Percentiles rank a stretch among this genome's conserved stretches.
Evolutionary conservation across 2,797 vertebrate genomes (phyloP).

Genomic region (Setipinna tenuifilis): DNA sequence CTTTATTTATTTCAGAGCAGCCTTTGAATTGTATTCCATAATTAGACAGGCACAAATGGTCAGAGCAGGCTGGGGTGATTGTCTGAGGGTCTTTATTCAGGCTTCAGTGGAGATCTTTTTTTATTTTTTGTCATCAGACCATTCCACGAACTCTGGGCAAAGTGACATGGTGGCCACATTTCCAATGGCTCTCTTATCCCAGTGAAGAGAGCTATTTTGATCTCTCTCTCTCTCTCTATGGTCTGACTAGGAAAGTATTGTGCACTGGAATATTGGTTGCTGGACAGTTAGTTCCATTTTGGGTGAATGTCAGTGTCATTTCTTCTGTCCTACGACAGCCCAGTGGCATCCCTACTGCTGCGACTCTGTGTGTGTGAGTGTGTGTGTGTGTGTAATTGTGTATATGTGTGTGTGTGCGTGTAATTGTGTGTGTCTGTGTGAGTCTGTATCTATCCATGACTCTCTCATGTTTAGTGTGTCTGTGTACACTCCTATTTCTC

Average conservation of each 20-base stretch:
- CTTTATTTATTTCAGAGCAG: constrained; percentile 24
- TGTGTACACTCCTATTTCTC: background rate
- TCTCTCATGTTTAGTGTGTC: constrained; percentile 50
- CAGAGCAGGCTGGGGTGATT: background rate
- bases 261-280: background rate
- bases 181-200: background rate
- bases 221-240: background rate
- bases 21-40: constrained; percentile 30
- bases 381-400: background rate
- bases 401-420: background rate
- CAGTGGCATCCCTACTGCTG: background rate
- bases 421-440: background rate
- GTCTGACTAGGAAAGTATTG: background rate
- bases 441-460: constrained; percentile 41
- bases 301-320: background rate
- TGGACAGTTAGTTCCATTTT: background rate
- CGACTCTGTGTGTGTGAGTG: background rate
- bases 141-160: constrained; percentile 6
- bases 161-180: background rate
- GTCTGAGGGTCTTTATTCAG: constrained; percentile 13
- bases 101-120: background rate
- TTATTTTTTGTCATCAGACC: background rate
- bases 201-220: constrained; percentile 1
- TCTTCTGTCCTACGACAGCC: background rate
- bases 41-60: constrained; percentile 27